phyloP scores from a whole-genome alignment of 2,113 vertebrate species.

The Aix galericulata region DNA sequence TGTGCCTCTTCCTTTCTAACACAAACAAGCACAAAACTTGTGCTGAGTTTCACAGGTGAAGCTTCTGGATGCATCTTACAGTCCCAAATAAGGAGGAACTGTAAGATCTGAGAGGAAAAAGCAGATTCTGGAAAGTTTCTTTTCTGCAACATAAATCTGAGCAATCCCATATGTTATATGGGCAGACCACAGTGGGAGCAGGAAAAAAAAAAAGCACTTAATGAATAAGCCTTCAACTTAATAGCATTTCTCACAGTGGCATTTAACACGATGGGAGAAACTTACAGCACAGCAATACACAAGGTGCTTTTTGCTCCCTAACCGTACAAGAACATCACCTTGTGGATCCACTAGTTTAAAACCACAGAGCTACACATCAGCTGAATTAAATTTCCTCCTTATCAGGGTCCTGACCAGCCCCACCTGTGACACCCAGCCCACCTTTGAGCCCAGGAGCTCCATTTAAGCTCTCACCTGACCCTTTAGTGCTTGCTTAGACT shows the following conservation, averaged over 20 bases:
- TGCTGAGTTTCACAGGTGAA: not conserved
- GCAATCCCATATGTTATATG: not conserved
- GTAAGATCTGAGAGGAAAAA: not conserved
- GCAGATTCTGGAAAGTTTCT: not conserved
- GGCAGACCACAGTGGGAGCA: not conserved
- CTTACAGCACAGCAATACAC: not conserved
- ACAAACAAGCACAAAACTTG: not conserved
- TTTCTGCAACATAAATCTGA: not conserved
- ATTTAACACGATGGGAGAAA: not conserved
- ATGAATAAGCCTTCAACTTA: not conserved
- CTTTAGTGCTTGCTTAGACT: fast-evolving
- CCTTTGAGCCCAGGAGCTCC: not conserved
- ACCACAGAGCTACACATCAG: not conserved
- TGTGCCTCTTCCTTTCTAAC: not conserved
- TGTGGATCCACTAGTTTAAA: not conserved
- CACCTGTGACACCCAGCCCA: not conserved
- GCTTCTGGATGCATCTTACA: not conserved
- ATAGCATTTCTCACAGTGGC: not conserved
- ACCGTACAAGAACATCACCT: fast-evolving
- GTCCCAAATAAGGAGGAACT: not conserved
- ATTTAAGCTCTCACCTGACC: not conserved
- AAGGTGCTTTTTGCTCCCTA: not conserved
- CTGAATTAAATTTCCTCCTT: not conserved
- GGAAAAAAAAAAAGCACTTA: not conserved
- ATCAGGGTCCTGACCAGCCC: not conserved